These are phyloP conservation scores for Selenia dentaria DNA, from an alignment of 2,888 invertebrate species.

Conservation along the genomic window DNA sequence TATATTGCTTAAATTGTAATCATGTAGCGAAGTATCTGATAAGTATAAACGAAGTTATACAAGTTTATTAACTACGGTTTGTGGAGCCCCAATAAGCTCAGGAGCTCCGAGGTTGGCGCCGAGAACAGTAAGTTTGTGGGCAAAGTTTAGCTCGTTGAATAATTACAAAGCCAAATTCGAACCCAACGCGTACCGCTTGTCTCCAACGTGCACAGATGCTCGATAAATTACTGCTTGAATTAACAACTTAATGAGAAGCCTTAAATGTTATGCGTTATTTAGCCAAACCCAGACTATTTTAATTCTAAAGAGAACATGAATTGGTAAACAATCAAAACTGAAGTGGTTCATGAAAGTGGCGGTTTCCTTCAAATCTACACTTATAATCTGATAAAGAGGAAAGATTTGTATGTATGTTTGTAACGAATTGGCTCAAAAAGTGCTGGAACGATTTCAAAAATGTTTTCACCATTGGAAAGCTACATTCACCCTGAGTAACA, in stretches of 20 bases:
- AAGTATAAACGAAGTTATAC: conserved; percentile 17
- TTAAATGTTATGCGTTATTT: conserved; percentile 6
- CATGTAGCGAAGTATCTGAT: too few species aligned
- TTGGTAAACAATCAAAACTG: not conserved
- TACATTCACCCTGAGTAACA: too few species aligned
- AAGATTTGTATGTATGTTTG: too few species aligned
- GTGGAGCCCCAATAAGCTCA: conserved; percentile 37
- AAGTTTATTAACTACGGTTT: conserved; percentile 31
- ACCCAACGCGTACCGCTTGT: conserved; percentile 23
- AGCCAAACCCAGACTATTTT: too few species aligned
- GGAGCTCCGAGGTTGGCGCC: conserved; percentile 39
- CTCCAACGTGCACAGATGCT: conserved; percentile 35
- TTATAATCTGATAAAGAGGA: too few species aligned
- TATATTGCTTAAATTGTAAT: too few species aligned
- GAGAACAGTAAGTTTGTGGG: conserved; percentile 48
- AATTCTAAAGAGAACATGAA: not conserved
- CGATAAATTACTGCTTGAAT: conserved; percentile 33
- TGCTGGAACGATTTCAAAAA: too few species aligned
- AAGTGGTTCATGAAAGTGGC: not conserved
- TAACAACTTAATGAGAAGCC: conserved; percentile 25
- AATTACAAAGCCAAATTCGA: conserved; percentile 54
- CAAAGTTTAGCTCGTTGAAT: conserved; percentile 56
- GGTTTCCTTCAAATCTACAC: not conserved
- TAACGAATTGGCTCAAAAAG: too few species aligned
- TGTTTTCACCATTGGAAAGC: too few species aligned